Percentiles rank a stretch among this genome's conserved stretches.
Evolutionary conservation across 2,888 invertebrate species (phyloP).

Genomic region (Myopa tessellatipennis): DNA sequence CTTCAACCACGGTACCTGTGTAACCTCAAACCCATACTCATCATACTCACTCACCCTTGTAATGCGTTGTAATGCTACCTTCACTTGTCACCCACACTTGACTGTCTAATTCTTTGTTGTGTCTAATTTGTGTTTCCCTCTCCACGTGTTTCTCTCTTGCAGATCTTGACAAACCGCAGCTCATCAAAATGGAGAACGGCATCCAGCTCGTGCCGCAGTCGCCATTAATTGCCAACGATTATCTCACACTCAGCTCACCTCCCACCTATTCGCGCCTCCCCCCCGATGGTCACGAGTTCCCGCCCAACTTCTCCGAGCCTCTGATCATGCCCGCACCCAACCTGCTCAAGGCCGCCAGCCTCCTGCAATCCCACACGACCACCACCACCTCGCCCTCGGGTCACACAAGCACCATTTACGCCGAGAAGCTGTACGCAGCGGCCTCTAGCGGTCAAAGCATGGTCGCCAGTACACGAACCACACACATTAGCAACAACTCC

Average conservation of each 20-base stretch:
- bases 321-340: conserved; percentile 63
- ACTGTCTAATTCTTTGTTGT: conserved; percentile 8
- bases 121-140: conserved; percentile 16
- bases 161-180: conserved; percentile 53
- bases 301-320: conserved; percentile 68
- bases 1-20: too few species aligned
- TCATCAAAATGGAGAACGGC: conserved; percentile 63
- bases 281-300: conserved; percentile 69
- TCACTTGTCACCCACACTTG: conserved; percentile 18
- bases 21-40: not conserved
- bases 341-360: conserved; percentile 54
- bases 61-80: not conserved
- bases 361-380: conserved; percentile 53
- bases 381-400: conserved; percentile 51
- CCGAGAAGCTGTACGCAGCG: conserved; percentile 53
- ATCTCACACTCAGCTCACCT: conserved; percentile 63
- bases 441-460: conserved; percentile 46
- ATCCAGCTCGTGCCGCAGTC: conserved; percentile 53
- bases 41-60: not conserved
- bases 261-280: conserved; percentile 67
- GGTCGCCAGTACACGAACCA: conserved; percentile 54
- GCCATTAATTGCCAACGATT: conserved; percentile 66
- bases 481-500: conserved; percentile 43
- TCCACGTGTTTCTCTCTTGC: conserved; percentile 23
- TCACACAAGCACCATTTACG: conserved; percentile 52